Percentiles rank a stretch among this genome's conserved stretches.
These are phyloP conservation scores for Ecliptopera silaceata DNA, from an alignment of 2,888 invertebrate genomes.

Conservation along the genomic window DNA sequence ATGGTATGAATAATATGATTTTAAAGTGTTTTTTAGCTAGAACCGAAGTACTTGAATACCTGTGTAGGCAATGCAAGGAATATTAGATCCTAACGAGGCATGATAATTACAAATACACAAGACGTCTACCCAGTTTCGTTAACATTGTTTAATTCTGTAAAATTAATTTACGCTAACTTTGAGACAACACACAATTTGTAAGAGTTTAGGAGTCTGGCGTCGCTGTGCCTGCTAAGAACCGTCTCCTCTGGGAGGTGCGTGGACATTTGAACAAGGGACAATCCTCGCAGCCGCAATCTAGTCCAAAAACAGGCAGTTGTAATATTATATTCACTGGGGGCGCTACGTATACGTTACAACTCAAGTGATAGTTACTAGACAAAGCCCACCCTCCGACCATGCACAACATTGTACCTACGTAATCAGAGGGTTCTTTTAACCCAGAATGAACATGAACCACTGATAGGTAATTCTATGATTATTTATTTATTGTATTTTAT, in stretches of 20 bases:
- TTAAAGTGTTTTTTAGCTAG: too few relatives aligned
- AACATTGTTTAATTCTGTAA: background rate
- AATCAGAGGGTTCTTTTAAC: too few relatives aligned
- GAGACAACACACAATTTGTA: background rate
- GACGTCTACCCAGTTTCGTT: background rate
- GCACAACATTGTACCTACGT: background rate
- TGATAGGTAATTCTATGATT: too few relatives aligned
- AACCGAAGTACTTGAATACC: too few relatives aligned
- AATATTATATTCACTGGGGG: slow-evolving; percentile 23
- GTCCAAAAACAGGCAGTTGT: slow-evolving; percentile 41
- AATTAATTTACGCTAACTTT: background rate
- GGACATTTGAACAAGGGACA: slow-evolving; percentile 57
- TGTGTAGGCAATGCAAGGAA: too few relatives aligned
- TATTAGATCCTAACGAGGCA: too few relatives aligned
- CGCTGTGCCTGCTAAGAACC: slow-evolving; percentile 38
- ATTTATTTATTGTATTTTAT: too few relatives aligned
- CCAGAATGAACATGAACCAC: background rate
- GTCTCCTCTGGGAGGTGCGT: slow-evolving; percentile 53
- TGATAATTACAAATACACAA: too few relatives aligned
- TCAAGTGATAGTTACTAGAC: slow-evolving; percentile 9
- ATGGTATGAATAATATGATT: too few relatives aligned
- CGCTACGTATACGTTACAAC: slow-evolving; percentile 17
- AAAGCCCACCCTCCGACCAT: background rate
- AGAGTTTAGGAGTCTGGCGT: slow-evolving; percentile 18
- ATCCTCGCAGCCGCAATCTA: slow-evolving; percentile 53